Conservation (phyloP, 1,140 invertebrate genomes). For the Gerris buenoi region DNA sequence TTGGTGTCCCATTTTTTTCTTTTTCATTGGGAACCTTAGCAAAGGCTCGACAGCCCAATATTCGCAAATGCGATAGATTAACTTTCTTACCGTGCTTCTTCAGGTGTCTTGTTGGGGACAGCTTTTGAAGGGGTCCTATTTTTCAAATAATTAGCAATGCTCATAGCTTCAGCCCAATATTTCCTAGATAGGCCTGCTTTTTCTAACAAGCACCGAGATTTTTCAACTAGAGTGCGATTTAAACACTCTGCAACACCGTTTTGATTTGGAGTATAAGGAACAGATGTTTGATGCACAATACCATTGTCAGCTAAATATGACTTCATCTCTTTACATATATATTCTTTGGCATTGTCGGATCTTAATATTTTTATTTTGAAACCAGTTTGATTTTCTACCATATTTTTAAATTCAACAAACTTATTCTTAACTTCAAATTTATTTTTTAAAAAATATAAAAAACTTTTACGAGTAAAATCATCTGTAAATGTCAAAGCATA, state of each 20-base stretch:
- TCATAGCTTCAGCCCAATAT: conserved; percentile 19
- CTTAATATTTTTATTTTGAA: too few relatives aligned
- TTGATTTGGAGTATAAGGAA: too few relatives aligned
- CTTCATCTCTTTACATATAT: too few relatives aligned
- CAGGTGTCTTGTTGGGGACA: conserved; percentile 22
- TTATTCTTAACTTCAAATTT: too few relatives aligned
- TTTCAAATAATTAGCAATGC: conserved; percentile 30
- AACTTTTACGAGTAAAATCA: conserved; percentile 24
- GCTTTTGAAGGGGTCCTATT: conserved; percentile 25
- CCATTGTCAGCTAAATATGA: too few relatives aligned
- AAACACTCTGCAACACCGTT: too few relatives aligned
- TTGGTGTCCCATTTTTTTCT: conserved; percentile 21
- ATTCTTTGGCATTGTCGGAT: too few relatives aligned
- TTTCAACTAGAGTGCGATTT: too few relatives aligned
- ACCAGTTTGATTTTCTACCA: too few relatives aligned
- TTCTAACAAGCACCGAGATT: conserved; percentile 21
- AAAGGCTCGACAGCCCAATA: conserved; percentile 19
- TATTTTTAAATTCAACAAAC: too few relatives aligned
- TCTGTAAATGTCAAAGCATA: conserved; percentile 34
- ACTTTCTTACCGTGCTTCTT: conserved; percentile 28
- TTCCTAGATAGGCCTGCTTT: conserved; percentile 17
- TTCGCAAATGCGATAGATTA: conserved; percentile 13
- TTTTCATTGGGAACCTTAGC: conserved; percentile 19
- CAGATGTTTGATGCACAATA: too few relatives aligned
- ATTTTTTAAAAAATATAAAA: too few relatives aligned